Percentiles rank a stretch among this genome's conserved stretches.
Evolutionary conservation across 1,140 invertebrate genomes (phyloP).

Genomic region (Onthophagus taurus): DNA sequence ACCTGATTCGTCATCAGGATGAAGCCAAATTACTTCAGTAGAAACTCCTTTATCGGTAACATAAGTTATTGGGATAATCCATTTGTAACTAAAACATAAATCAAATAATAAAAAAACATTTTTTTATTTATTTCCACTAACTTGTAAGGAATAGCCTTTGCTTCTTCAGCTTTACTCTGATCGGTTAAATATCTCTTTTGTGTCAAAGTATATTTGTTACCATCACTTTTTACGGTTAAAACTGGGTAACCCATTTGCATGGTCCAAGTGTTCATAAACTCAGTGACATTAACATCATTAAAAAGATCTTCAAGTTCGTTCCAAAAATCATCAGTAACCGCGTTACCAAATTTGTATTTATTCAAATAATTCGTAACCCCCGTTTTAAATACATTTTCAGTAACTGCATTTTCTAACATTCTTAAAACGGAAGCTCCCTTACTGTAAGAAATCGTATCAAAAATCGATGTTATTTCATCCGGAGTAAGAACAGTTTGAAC

Average conservation of each 20-base stretch:
- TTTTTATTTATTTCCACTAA: conserved; percentile 31
- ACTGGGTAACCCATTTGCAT: conserved; percentile 87
- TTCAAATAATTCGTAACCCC: conserved; percentile 68
- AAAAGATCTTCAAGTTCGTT: conserved; percentile 46
- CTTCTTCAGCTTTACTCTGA: conserved; percentile 43
- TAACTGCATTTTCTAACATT: conserved; percentile 83
- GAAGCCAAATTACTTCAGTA: conserved; percentile 48
- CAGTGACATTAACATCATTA: conserved; percentile 44
- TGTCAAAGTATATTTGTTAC: conserved; percentile 47
- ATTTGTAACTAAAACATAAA: conserved; percentile 55
- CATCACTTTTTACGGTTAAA: conserved; percentile 48
- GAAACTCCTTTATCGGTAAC: conserved; percentile 45
- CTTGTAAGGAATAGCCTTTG: conserved; percentile 48
- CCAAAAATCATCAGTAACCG: conserved; percentile 72
- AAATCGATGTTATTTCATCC: conserved; percentile 85
- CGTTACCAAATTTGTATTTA: conserved; percentile 60
- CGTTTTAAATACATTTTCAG: conserved; percentile 58
- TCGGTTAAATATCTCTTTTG: conserved; percentile 68
- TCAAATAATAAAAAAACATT: background rate
- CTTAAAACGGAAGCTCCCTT: conserved; percentile 84
- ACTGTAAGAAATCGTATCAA: conserved; percentile 85
- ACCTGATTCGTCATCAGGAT: conserved; percentile 45
- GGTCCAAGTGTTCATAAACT: conserved; percentile 89
- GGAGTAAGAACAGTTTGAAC: conserved; percentile 73
- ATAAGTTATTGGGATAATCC: conserved; percentile 77